These are phyloP conservation scores for Anthophora plumipes DNA, from an alignment of 2,888 invertebrate species.

Conservation along the genomic window DNA sequence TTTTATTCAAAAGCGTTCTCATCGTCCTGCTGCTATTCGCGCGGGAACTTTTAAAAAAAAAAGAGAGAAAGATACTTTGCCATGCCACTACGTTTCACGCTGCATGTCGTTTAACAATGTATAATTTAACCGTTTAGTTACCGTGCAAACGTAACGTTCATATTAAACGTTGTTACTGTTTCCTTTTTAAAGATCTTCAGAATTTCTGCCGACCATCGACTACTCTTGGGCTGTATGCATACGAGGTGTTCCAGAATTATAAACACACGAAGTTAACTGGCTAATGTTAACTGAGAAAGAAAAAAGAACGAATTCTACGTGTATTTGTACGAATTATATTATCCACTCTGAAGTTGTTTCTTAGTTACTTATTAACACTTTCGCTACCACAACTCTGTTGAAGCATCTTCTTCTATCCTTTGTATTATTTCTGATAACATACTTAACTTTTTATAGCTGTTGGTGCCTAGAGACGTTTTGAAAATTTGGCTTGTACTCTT, in stretches of 20 bases:
- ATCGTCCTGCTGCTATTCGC: conserved; percentile 1
- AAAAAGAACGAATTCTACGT: not conserved
- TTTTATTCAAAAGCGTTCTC: conserved; percentile 69
- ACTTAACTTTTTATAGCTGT: too few species aligned
- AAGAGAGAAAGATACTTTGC: not conserved
- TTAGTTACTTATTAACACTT: not conserved
- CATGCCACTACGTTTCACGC: conserved; percentile 40
- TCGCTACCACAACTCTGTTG: too few species aligned
- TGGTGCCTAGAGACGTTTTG: too few species aligned
- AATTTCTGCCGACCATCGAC: not conserved
- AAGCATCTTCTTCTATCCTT: too few species aligned
- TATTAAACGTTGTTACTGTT: conserved; percentile 47
- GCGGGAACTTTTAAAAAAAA: conserved; percentile 63
- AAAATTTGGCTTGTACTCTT: too few species aligned
- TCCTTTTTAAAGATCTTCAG: conserved; percentile 25
- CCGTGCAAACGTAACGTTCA: conserved; percentile 55
- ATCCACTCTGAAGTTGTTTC: not conserved
- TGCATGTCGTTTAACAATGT: conserved; percentile 71
- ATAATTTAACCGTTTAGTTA: conserved; percentile 75
- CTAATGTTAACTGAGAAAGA: not conserved
- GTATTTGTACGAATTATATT: conserved; percentile 8
- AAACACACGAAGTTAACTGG: not conserved
- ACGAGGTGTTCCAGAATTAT: not conserved
- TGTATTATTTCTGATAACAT: too few species aligned
- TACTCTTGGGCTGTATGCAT: not conserved